phyloP scores from a whole-genome alignment of 2,797 vertebrate species.

The Scyliorhinus canicula region DNA sequence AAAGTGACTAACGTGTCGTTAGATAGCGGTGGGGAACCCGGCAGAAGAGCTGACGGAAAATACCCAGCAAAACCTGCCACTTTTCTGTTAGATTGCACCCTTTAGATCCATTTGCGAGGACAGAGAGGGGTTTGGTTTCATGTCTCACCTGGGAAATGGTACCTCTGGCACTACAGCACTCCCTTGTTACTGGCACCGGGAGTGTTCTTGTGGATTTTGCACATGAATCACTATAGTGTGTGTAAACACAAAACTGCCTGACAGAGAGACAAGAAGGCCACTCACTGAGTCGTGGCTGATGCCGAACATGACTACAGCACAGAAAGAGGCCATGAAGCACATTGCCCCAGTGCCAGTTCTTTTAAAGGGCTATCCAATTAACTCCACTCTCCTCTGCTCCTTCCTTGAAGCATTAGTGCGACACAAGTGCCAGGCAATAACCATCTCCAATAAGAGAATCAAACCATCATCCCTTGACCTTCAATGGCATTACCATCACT shows the following conservation, averaged over 20 bases:
- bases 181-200: not conserved
- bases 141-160: not conserved
- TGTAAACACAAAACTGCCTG: not conserved
- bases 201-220: not conserved
- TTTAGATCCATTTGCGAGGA: not conserved
- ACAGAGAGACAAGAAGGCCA: not conserved
- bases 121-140: too few relatives aligned
- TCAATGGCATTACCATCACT: too few relatives aligned
- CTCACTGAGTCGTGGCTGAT: too few relatives aligned
- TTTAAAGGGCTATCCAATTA: not conserved
- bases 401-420: not conserved
- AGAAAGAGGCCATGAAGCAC: not conserved
- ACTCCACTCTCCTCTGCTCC: not conserved
- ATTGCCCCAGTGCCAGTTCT: not conserved
- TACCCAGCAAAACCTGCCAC: too few relatives aligned
- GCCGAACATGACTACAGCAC: not conserved
- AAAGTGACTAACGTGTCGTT: too few relatives aligned
- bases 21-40: too few relatives aligned
- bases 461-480: too few relatives aligned
- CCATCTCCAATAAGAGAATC: too few relatives aligned
- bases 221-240: not conserved
- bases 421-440: too few relatives aligned
- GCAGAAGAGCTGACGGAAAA: too few relatives aligned
- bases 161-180: not conserved
- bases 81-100: too few relatives aligned